phyloP scores from a whole-genome alignment of 2,888 invertebrate species.

The Eumacrocentrus americanus region DNA sequence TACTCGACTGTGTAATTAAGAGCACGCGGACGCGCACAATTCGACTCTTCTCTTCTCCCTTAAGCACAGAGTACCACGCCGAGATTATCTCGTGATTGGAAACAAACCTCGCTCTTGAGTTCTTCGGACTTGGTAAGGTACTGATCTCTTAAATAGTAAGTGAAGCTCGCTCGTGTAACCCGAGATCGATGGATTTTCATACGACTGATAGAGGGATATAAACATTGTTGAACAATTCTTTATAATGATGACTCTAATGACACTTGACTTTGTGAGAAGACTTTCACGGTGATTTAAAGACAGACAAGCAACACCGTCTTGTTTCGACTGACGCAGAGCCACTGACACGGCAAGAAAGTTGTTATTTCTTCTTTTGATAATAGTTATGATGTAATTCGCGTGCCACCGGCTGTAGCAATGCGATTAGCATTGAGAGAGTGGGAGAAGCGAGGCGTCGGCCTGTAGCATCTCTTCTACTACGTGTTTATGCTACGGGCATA shows the following conservation, averaged over 20 bases:
- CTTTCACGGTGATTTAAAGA: neutral
- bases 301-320: conserved; percentile 38
- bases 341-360: conserved; percentile 30
- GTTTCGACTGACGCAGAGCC: conserved; percentile 36
- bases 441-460: conserved; percentile 27
- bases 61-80: neutral
- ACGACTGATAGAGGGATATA: conserved; percentile 54
- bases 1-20: conserved; percentile 15
- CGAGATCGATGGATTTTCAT: conserved; percentile 45
- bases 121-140: conserved; percentile 37
- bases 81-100: conserved; percentile 12
- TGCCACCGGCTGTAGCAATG: conserved; percentile 36
- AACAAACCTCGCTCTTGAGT: conserved; percentile 47
- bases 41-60: conserved; percentile 1
- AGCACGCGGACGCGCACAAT: conserved; percentile 13
- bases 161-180: conserved; percentile 51
- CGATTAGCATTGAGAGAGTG: conserved; percentile 39
- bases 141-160: conserved; percentile 47
- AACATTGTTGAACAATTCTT: conserved; percentile 43
- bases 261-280: no score
- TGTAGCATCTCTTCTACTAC: conserved; percentile 32
- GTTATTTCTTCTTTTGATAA: conserved; percentile 50
- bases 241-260: neutral
- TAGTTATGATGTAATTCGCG: conserved; percentile 43
- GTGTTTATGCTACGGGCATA: conserved; percentile 54